phyloP scores from a whole-genome alignment of 2,797 vertebrate species.

The Sandelia bainsii region DNA sequence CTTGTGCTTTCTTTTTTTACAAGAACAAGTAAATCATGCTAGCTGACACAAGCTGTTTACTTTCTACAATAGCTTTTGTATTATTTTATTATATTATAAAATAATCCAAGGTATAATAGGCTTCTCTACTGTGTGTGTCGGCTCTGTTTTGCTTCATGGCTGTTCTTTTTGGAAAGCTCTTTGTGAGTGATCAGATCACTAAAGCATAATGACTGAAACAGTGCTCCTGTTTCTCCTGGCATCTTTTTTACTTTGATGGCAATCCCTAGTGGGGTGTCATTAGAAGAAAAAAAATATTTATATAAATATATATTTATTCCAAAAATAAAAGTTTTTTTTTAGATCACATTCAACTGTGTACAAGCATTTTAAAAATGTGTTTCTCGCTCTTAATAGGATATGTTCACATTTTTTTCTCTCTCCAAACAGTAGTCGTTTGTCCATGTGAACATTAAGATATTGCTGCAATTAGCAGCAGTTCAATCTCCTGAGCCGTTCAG shows the following conservation, averaged over 20 bases:
- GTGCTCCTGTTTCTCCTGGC: background rate
- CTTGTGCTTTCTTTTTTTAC: background rate
- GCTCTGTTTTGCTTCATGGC: background rate
- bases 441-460: background rate
- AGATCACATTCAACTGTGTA: background rate
- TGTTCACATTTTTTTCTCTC: background rate
- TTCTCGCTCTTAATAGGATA: background rate
- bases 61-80: background rate
- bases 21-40: conserved; percentile 4
- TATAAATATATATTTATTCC: conserved; percentile 2
- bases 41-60: background rate
- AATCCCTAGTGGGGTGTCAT: conserved; percentile 1
- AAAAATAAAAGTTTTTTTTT: conserved; percentile 28
- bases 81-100: conserved; percentile 3
- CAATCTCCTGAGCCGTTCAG: background rate
- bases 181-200: conserved; percentile 24
- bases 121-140: background rate
- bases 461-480: background rate
- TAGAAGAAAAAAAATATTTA: background rate
- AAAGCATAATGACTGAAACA: conserved; percentile 3
- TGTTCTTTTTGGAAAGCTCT: conserved; percentile 6
- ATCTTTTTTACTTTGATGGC: conserved; percentile 22
- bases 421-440: background rate
- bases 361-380: background rate
- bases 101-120: conserved; percentile 1